These are phyloP conservation scores for Pantelozetes paolii DNA, from an alignment of 2,888 invertebrate genomes.

Conservation along the genomic window DNA sequence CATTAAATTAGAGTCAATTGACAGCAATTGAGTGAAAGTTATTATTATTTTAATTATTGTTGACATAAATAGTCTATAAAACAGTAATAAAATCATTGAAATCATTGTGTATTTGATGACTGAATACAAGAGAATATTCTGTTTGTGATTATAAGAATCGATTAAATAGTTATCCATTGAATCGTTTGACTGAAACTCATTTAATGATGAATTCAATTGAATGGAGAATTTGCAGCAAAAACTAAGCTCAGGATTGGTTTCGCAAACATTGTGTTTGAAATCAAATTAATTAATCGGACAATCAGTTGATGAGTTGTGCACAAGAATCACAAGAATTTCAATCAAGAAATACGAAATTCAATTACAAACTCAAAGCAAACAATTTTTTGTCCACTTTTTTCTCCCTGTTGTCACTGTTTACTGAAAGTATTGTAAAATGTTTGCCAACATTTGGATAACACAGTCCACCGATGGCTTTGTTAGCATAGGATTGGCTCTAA, in stretches of 20 bases:
- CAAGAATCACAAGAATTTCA: conserved; percentile 3
- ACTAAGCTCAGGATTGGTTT: not conserved
- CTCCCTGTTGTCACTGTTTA: not conserved
- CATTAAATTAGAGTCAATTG: not conserved
- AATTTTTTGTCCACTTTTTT: not conserved
- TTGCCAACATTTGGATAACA: too few relatives aligned
- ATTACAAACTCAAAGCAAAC: not conserved
- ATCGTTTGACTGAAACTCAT: not conserved
- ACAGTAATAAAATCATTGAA: not conserved
- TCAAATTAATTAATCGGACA: not conserved
- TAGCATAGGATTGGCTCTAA: not conserved
- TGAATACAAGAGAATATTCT: not conserved
- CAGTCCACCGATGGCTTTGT: not conserved
- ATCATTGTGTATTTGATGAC: not conserved
- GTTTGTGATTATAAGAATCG: not conserved
- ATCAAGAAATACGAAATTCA: not conserved
- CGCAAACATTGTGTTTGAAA: not conserved
- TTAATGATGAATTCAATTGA: not conserved
- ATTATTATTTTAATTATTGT: not conserved
- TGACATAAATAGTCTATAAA: not conserved
- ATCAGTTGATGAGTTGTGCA: not conserved
- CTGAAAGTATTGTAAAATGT: not conserved
- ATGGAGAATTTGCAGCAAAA: not conserved
- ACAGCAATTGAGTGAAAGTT: not conserved
- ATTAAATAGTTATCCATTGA: conserved; percentile 4